Base-by-base conservation (phyloP, 2,797 vertebrate genomes). In the Pangasius larnaudii region DNA sequence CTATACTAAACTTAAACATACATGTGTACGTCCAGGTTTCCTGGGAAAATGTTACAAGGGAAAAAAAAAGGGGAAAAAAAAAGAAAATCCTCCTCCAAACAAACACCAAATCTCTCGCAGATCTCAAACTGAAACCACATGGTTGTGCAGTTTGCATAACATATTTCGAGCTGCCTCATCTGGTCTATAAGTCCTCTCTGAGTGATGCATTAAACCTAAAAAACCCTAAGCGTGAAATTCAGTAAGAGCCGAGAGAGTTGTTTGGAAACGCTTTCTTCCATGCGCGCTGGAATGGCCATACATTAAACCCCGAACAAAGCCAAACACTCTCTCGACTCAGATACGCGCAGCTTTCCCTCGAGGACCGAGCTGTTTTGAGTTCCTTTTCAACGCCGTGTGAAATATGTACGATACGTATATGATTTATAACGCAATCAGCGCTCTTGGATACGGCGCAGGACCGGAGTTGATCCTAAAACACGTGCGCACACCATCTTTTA, bases 81-180 rank as follows among this genome's bases (percentile, higher is more conserved):
- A 74, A 7, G 63, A 30, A 89, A 90, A 80, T 56, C 49, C 58
- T 86, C 71, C 51, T 80, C 67, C 90, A 89, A 91, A 91, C 88
- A 92, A 92, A 89, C 91, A 90, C 46, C 69, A 88, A 90, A 85
- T 85, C 58, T 79, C 51, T 84, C 71, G 69, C 86, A 88, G 87
- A 89, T 71, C 74, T 83, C 85, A 92, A 92, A 90, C 65, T 86
- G 61, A 82, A 91, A 89, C 91, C 91, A 92, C 83, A 89, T 92
- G 90, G 51, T 79, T 63, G 33, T 22, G 33, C 82, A 79, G 85
- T 88, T 81, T 49, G 53, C 24, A 46, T 63, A 85, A 56, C 11
- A 63, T 86, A 65, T 90, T 85, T 27, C 6, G 11, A 78, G 85
- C 36, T 83, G 74, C 83, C 71, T 87, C 81, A 58, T 72, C 74